Evolutionary conservation across 1,140 invertebrate species (phyloP).

Genomic region (Heliconius himera): DNA sequence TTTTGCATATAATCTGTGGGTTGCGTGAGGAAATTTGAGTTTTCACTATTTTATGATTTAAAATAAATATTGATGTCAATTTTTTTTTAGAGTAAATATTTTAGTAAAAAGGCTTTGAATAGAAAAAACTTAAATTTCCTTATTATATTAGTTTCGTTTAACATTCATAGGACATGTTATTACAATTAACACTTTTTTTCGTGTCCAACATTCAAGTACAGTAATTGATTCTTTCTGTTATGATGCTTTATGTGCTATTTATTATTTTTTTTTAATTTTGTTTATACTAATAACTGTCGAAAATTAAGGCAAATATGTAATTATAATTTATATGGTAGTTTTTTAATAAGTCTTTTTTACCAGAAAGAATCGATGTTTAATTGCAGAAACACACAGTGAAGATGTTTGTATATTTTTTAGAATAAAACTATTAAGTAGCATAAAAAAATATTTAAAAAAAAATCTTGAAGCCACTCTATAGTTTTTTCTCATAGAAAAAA

Average conservation of each 20-base stretch:
- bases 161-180: not conserved
- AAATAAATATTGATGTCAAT: not conserved
- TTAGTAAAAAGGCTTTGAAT: not conserved
- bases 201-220: not conserved
- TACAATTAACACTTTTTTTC: not conserved
- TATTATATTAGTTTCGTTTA: not conserved
- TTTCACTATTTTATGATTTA: not conserved
- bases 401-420: not conserved
- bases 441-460: not conserved
- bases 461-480: not conserved
- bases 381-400: too few species aligned
- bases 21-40: constrained; percentile 1
- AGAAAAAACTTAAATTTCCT: not conserved
- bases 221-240: not conserved
- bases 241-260: too few species aligned
- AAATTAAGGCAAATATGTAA: not conserved
- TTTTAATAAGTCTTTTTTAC: too few species aligned
- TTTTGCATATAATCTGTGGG: constrained; percentile 21
- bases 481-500: not conserved
- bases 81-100: not conserved
- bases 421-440: not conserved
- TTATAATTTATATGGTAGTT: not conserved
- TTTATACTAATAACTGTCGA: too few species aligned
- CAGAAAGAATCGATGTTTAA: too few species aligned
- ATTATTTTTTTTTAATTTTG: too few species aligned